Percentiles rank a stretch among this genome's conserved stretches.
These are phyloP conservation scores for Aotus griseimembra DNA, from an alignment of 2,797 vertebrate genomes.

Conservation along the genomic window DNA sequence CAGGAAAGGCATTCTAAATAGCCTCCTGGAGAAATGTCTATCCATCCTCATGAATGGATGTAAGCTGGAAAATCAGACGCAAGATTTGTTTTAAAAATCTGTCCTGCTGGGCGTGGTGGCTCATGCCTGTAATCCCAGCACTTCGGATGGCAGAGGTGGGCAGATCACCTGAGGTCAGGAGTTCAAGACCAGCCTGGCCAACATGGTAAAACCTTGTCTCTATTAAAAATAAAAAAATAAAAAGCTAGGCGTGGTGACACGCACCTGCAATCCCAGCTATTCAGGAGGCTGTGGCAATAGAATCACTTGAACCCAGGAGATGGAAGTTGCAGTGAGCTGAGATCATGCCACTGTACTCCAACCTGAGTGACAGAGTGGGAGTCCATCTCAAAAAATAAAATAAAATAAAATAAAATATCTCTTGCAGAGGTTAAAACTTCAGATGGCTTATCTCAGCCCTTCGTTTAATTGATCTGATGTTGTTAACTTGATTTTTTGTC, in stretches of 20 bases:
- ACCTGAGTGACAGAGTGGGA: not conserved
- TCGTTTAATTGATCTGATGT: conserved; percentile 42
- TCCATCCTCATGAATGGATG: conserved; percentile 12
- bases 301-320: not conserved
- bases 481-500: conserved; percentile 40
- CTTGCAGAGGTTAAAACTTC: not conserved
- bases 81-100: conserved; percentile 23
- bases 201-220: not conserved
- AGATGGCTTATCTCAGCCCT: not conserved
- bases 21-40: conserved; percentile 13
- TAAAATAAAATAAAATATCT: not conserved
- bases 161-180: not conserved
- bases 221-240: not conserved
- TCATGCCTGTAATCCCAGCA: not conserved
- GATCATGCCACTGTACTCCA: not conserved
- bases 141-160: not conserved
- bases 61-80: not conserved
- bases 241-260: not conserved
- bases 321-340: not conserved
- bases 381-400: not conserved
- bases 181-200: not conserved
- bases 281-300: not conserved
- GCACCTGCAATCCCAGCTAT: not conserved
- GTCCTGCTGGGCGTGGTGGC: not conserved
- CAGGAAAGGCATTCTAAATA: conserved; percentile 30